These are phyloP conservation scores for Meteorus sp. DNA, from an alignment of 1,140 invertebrate genomes.

Conservation along the genomic window DNA sequence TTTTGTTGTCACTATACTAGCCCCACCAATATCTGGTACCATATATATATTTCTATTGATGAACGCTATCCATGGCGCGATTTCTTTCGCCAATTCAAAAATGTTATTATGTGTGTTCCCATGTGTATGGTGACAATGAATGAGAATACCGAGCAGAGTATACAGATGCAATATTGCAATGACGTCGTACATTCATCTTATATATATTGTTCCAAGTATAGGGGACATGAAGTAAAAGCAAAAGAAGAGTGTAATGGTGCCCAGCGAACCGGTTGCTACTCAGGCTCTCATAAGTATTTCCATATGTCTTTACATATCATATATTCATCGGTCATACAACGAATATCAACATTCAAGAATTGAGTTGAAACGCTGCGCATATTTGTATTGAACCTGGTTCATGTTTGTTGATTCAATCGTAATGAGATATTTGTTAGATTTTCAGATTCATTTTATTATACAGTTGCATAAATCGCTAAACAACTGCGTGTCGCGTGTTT, in stretches of 20 bases:
- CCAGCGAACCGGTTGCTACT: slow-evolving; percentile 33
- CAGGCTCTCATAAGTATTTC: not conserved
- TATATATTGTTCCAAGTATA: slow-evolving; percentile 38
- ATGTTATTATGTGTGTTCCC: no score
- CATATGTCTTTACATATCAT: not conserved
- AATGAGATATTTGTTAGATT: no score
- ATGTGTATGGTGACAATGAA: slow-evolving; percentile 17
- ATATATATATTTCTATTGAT: no score
- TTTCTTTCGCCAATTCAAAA: no score
- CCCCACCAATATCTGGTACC: not conserved
- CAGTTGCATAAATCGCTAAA: no score
- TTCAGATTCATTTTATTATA: no score
- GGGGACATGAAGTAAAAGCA: slow-evolving; percentile 37
- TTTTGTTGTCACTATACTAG: no score
- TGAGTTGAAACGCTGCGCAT: no score
- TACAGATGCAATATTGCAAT: slow-evolving; percentile 26
- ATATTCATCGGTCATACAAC: slow-evolving; percentile 1
- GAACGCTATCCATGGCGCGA: no score
- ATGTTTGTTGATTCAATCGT: no score
- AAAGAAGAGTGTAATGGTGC: slow-evolving; percentile 38
- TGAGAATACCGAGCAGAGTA: slow-evolving; percentile 34
- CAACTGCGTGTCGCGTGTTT: slow-evolving; percentile 10
- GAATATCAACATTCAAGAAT: no score
- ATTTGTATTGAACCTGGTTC: no score
- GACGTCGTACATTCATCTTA: slow-evolving; percentile 44